These are phyloP conservation scores for Choloepus hoffmanni DNA, from an alignment of 2,113 vertebrate species.

Conservation along the genomic window DNA sequence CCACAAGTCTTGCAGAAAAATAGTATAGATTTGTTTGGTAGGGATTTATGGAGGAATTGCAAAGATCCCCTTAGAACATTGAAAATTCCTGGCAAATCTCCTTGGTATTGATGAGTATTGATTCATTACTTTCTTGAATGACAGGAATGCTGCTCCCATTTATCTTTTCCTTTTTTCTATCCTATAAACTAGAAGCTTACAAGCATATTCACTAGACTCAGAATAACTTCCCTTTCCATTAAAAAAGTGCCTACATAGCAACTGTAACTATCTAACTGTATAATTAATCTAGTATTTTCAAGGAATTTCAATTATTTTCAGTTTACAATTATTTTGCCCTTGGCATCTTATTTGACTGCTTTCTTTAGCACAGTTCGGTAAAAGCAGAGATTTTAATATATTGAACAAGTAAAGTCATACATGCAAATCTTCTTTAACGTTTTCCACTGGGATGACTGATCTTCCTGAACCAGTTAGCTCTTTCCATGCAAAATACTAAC, in stretches of 20 bases:
- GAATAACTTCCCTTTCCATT: not conserved
- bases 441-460: not conserved
- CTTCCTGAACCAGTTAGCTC: not conserved
- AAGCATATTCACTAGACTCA: not conserved
- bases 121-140: constrained; percentile 16
- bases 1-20: constrained; percentile 63
- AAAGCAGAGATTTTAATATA: not conserved
- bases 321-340: not conserved
- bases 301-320: not conserved
- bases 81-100: constrained; percentile 44
- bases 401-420: not conserved
- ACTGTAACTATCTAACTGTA: not conserved
- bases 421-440: not conserved
- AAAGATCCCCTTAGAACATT: constrained; percentile 58
- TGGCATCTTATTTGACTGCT: not conserved
- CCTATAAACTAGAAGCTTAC: not conserved
- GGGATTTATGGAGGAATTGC: constrained; percentile 54
- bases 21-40: constrained; percentile 57
- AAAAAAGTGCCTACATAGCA: not conserved
- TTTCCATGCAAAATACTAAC: not conserved
- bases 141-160: not conserved
- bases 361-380: not conserved
- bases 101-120: constrained; percentile 44
- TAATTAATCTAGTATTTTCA: not conserved
- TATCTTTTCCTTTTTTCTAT: not conserved